phyloP scores from a whole-genome alignment of 2,113 vertebrate species.

The Numida meleagris region DNA sequence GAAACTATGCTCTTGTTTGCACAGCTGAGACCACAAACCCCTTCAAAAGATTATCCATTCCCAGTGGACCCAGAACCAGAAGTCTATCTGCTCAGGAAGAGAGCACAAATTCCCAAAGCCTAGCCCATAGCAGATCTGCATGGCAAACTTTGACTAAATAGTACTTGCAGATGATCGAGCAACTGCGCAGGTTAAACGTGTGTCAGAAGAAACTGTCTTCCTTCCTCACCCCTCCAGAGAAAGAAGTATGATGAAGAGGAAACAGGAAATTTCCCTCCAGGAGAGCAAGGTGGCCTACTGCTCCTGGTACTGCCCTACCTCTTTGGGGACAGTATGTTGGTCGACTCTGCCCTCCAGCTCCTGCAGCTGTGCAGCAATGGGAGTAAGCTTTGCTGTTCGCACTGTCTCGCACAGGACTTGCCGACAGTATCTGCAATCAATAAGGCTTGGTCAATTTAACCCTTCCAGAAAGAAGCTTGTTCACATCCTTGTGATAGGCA shows the following conservation, averaged over 20 bases:
- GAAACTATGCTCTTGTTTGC: not conserved
- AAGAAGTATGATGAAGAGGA: not conserved
- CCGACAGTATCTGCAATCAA: slow-evolving; percentile 87
- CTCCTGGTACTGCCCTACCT: slow-evolving; percentile 79
- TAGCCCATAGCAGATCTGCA: not conserved
- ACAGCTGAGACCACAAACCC: not conserved
- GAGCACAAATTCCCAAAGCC: not conserved
- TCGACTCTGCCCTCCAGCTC: slow-evolving; percentile 92
- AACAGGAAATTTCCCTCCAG: not conserved
- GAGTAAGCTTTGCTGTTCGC: slow-evolving; percentile 91
- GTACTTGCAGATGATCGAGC: not conserved
- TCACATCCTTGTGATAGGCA: not conserved
- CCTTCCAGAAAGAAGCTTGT: not conserved
- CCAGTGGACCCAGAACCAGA: not conserved
- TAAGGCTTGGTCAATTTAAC: not conserved
- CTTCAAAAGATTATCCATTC: not conserved
- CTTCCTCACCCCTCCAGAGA: not conserved
- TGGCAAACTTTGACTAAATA: not conserved
- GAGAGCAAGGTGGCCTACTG: not conserved
- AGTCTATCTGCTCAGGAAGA: not conserved
- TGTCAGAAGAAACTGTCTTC: not conserved
- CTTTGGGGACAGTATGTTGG: slow-evolving; percentile 91
- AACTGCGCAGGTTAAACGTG: not conserved
- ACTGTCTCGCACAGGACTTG: slow-evolving; percentile 94
- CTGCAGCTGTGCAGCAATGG: slow-evolving; percentile 91